Percentiles rank a stretch among this genome's conserved stretches.
These are phyloP conservation scores for Clarias laeviceps DNA, from an alignment of 2,797 vertebrate species.

Conservation along the genomic window DNA sequence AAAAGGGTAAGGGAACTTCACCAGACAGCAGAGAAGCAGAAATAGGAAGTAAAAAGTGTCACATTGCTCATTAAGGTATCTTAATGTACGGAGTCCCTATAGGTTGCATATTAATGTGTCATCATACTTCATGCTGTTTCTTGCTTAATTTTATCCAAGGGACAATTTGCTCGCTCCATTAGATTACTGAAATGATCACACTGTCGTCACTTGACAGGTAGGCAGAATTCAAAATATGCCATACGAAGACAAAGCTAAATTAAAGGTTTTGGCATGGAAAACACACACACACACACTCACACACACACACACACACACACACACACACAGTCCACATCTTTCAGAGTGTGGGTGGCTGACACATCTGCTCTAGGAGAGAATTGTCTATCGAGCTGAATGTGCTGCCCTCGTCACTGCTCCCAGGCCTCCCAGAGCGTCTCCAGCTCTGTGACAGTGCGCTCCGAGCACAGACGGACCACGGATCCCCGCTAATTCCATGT, in stretches of 20 bases:
- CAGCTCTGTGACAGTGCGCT: slow-evolving; percentile 41
- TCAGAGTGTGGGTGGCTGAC: slow-evolving; percentile 71
- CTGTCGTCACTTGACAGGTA: not conserved
- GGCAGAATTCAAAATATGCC: slow-evolving; percentile 7
- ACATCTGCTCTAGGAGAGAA: slow-evolving; percentile 55
- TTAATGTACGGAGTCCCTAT: slow-evolving; percentile 11
- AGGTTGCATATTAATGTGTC: slow-evolving; percentile 5
- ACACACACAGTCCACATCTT: slow-evolving; percentile 56
- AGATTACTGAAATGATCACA: not conserved
- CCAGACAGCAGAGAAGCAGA: slow-evolving; percentile 16
- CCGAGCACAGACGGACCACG: slow-evolving; percentile 52
- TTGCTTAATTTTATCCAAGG: slow-evolving; percentile 4
- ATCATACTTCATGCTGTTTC: not conserved
- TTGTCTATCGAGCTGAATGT: slow-evolving; percentile 72
- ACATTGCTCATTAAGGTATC: slow-evolving; percentile 22
- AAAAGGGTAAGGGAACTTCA: slow-evolving; percentile 45
- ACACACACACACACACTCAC: not conserved
- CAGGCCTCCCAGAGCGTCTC: slow-evolving; percentile 42
- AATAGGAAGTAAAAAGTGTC: slow-evolving; percentile 36
- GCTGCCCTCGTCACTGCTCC: slow-evolving; percentile 40
- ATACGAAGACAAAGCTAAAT: slow-evolving; percentile 13
- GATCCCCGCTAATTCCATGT: slow-evolving; percentile 54
- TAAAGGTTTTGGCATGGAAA: slow-evolving; percentile 15
- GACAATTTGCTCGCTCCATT: not conserved
- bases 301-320: not conserved